A percentile compares a stretch with the other conserved stretches of the same genome.
Evolutionary conservation across 92 coral and sea anemone species (phyloP).

Genomic region (Galaxea fascicularis): DNA sequence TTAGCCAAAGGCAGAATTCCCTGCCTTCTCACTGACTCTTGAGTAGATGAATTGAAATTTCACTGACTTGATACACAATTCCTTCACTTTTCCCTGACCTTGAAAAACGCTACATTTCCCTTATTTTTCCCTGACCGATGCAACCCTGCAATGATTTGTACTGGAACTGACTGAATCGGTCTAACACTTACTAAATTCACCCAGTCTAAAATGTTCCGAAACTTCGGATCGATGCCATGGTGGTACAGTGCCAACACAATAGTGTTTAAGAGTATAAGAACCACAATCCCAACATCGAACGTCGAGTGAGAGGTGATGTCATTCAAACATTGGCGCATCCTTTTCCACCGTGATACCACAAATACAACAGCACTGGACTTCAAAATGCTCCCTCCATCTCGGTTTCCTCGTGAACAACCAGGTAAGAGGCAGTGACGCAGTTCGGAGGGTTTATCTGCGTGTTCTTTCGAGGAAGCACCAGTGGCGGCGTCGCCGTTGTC

Average conservation of each 20-base stretch:
- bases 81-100: too few relatives aligned
- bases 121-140: too few relatives aligned
- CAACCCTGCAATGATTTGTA: too few relatives aligned
- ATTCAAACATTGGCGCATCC: slow-evolving; percentile 24
- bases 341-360: background rate
- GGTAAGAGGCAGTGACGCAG: slow-evolving; percentile 25
- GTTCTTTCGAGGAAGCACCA: background rate
- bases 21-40: too few relatives aligned
- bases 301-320: slow-evolving; percentile 32
- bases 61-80: too few relatives aligned
- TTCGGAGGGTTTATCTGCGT: background rate
- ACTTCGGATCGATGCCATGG: slow-evolving; percentile 64
- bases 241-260: slow-evolving; percentile 78
- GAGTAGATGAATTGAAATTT: too few relatives aligned
- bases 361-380: slow-evolving; percentile 21
- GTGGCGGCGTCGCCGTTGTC: background rate
- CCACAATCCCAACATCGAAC: slow-evolving; percentile 75
- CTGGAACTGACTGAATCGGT: too few relatives aligned
- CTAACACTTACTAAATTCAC: slow-evolving; percentile 67
- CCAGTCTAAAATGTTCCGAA: slow-evolving; percentile 65
- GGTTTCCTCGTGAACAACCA: background rate
- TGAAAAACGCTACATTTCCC: too few relatives aligned
- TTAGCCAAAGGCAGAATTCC: too few relatives aligned
- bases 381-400: background rate
- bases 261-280: slow-evolving; percentile 77